Evolutionary conservation across 2,888 invertebrate species (phyloP).

Genomic region (Melanargia galathea): DNA sequence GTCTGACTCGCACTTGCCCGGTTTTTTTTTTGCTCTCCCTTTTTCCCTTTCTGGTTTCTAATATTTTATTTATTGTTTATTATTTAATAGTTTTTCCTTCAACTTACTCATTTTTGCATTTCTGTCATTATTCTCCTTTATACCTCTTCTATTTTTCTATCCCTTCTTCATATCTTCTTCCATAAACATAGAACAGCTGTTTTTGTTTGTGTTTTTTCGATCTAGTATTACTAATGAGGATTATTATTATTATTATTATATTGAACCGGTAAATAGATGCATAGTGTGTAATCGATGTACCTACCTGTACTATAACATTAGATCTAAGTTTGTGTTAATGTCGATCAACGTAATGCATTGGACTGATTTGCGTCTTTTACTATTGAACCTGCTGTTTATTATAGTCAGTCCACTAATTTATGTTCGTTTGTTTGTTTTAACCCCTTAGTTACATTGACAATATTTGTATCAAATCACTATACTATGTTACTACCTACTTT

Average conservation of each 20-base stretch:
- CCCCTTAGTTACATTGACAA: conserved; percentile 6
- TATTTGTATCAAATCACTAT: conserved; percentile 6
- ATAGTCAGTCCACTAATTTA: conserved; percentile 4
- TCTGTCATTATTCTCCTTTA: background rate
- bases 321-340: conserved; percentile 28
- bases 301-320: conserved; percentile 25
- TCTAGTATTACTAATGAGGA: background rate
- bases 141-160: background rate
- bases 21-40: too few relatives aligned
- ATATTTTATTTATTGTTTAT: too few relatives aligned
- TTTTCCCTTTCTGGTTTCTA: too few relatives aligned
- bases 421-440: conserved; percentile 8
- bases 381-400: background rate
- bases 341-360: conserved; percentile 8
- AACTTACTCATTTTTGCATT: background rate
- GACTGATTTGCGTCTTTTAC: background rate
- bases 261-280: conserved; percentile 9
- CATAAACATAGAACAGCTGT: background rate
- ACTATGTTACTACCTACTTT: conserved; percentile 3
- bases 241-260: background rate
- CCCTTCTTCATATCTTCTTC: background rate
- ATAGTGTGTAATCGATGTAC: conserved; percentile 19
- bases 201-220: background rate
- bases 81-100: background rate
- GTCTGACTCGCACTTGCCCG: too few relatives aligned